phyloP scores from a whole-genome alignment of 1,140 invertebrate genomes.

The Hypsibius dujardini region DNA sequence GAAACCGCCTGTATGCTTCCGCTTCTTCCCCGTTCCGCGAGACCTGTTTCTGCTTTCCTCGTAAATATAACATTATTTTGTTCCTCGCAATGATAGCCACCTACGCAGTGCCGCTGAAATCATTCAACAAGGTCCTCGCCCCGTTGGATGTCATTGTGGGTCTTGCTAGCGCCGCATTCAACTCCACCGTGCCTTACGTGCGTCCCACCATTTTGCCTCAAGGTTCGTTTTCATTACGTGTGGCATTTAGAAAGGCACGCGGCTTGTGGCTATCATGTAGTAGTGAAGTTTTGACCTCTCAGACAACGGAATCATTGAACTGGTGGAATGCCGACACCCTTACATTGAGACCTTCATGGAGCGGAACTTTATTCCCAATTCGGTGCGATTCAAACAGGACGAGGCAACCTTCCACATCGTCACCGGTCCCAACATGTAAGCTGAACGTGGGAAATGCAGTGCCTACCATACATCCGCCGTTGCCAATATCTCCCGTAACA shows the following conservation, averaged over 20 bases:
- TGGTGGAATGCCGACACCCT: conserved; percentile 68
- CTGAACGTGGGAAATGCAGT: too few relatives aligned
- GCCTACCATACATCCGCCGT: too few relatives aligned
- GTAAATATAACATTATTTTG: too few relatives aligned
- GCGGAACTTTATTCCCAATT: conserved; percentile 65
- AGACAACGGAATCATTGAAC: conserved; percentile 45
- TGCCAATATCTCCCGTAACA: too few relatives aligned
- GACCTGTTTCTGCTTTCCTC: conserved; percentile 20
- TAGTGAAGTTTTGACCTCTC: conserved; percentile 18
- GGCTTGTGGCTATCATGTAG: too few relatives aligned
- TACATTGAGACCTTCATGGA: conserved; percentile 64
- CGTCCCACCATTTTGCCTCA: conserved; percentile 50
- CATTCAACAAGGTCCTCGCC: conserved; percentile 54
- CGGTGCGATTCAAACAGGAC: conserved; percentile 56
- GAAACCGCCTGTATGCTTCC: conserved; percentile 49
- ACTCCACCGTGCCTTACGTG: conserved; percentile 55
- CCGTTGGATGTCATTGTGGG: conserved; percentile 67
- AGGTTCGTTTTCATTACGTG: conserved; percentile 28
- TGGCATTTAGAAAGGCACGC: too few relatives aligned
- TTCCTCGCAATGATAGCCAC: too few relatives aligned
- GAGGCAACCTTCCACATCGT: conserved; percentile 56
- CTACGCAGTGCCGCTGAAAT: conserved; percentile 56
- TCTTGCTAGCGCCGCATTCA: conserved; percentile 55
- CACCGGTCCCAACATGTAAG: conserved; percentile 92
- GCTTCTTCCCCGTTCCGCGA: too few relatives aligned